Evolutionary conservation across 2,888 invertebrate species (phyloP).

Genomic region (Theretra japonica): DNA sequence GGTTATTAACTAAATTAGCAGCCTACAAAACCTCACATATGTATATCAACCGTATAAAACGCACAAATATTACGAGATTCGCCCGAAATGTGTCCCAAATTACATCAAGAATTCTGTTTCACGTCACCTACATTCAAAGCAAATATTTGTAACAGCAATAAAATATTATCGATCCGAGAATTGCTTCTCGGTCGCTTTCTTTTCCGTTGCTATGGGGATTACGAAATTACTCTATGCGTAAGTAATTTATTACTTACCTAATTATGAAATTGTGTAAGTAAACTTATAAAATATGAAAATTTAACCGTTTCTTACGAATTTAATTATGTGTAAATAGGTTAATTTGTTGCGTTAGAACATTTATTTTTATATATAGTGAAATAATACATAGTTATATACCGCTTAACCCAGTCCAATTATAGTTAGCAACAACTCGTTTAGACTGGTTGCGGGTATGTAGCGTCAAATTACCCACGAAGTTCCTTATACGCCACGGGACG

Average conservation of each 20-base stretch:
- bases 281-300: not conserved
- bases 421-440: not conserved
- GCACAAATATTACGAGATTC: not conserved
- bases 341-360: not conserved
- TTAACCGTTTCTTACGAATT: not conserved
- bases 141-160: constrained; percentile 20
- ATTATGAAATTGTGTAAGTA: not conserved
- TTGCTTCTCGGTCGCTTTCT: constrained; percentile 7
- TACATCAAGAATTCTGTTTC: constrained; percentile 3
- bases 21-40: too few relatives aligned
- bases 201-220: constrained; percentile 2
- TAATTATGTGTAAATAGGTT: not conserved
- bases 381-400: not conserved
- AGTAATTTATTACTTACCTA: not conserved
- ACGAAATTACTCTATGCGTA: constrained; percentile 7
- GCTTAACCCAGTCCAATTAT: not conserved
- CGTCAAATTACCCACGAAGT: constrained; percentile 37
- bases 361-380: not conserved
- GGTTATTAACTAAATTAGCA: too few relatives aligned
- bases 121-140: constrained; percentile 18
- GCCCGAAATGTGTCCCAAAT: not conserved
- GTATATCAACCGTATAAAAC: not conserved
- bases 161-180: constrained; percentile 1
- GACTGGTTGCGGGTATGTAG: constrained; percentile 31
- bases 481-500: constrained; percentile 40